These are phyloP conservation scores for Sebastes matsubarae DNA, from an alignment of 2,797 vertebrate genomes.

Conservation along the genomic window DNA sequence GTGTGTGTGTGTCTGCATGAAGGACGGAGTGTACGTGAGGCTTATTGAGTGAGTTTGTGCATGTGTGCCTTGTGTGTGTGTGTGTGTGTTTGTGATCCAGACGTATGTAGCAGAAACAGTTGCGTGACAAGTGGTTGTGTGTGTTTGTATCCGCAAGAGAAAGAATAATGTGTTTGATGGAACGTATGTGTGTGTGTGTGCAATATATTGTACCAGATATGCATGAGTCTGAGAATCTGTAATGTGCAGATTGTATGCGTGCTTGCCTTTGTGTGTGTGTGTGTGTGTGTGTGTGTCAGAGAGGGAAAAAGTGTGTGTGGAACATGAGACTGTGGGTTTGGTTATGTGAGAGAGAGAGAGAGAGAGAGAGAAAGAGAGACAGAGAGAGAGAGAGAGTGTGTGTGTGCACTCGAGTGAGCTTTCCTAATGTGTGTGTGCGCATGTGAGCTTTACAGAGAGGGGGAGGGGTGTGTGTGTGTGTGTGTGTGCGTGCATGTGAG, in stretches of 20 bases:
- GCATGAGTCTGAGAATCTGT: constrained; percentile 55
- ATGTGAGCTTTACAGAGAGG: constrained; percentile 56
- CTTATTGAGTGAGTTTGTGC: constrained; percentile 63
- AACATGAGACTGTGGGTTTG: constrained; percentile 81
- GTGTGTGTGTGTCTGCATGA: constrained; percentile 52
- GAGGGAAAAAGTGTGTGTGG: constrained; percentile 56
- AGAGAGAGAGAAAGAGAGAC: not conserved
- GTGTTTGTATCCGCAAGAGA: constrained; percentile 38
- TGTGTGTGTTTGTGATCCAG: constrained; percentile 40
- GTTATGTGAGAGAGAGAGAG: constrained; percentile 73
- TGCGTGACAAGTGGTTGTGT: constrained; percentile 56
- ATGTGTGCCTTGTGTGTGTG: constrained; percentile 34
- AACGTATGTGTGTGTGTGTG: constrained; percentile 12
- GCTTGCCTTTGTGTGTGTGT: constrained; percentile 23
- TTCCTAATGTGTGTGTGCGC: constrained; percentile 45
- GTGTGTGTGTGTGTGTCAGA: constrained; percentile 29
- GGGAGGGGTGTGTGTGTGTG: constrained; percentile 21
- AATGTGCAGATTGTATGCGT: constrained; percentile 58
- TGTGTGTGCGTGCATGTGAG: constrained; percentile 69
- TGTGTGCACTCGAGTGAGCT: constrained; percentile 45
- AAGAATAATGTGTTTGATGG: constrained; percentile 61
- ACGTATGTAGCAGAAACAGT: constrained; percentile 58
- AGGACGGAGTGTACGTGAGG: constrained; percentile 57
- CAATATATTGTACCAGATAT: constrained; percentile 54
- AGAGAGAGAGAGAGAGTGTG: constrained; percentile 16